These are phyloP conservation scores for Pocillopora verrucosa DNA, from an alignment of 64 coral and sea anemone species.

Conservation along the genomic window DNA sequence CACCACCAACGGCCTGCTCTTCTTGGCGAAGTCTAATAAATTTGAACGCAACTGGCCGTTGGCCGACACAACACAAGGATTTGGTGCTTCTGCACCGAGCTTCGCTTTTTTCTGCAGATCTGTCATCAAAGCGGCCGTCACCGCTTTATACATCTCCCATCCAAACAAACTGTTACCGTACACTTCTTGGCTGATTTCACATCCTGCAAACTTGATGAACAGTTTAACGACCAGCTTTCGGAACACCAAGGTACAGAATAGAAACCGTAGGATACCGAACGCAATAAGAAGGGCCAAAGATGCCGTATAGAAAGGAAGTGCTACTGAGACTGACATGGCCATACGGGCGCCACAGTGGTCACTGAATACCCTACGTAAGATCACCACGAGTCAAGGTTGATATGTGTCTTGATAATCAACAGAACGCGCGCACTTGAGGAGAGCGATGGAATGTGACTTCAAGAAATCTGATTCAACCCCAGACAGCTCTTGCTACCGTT, in stretches of 20 bases:
- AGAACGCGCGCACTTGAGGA: background rate
- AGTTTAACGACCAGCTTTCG: slow-evolving; percentile 35
- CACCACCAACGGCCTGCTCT: slow-evolving; percentile 53
- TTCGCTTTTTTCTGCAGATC: slow-evolving; percentile 63
- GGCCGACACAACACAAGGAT: slow-evolving; percentile 48
- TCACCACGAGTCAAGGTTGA: background rate
- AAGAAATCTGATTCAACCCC: slow-evolving; percentile 16
- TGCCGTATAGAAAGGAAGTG: slow-evolving; percentile 46
- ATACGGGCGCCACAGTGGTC: background rate
- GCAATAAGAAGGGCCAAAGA: slow-evolving; percentile 33
- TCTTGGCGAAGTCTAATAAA: slow-evolving; percentile 58
- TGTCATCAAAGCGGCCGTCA: slow-evolving; percentile 19
- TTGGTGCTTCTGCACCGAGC: slow-evolving; percentile 34
- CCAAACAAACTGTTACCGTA: slow-evolving; percentile 75
- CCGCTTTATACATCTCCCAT: slow-evolving; percentile 68
- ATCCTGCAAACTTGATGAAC: slow-evolving; percentile 49
- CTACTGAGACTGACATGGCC: slow-evolving; percentile 20
- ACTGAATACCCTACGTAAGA: background rate
- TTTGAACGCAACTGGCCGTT: slow-evolving; percentile 45
- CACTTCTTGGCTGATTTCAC: slow-evolving; percentile 52
- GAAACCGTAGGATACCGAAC: slow-evolving; percentile 57
- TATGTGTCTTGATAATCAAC: background rate
- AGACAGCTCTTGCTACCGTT: background rate
- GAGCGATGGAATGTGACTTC: slow-evolving; percentile 8
- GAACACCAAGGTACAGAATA: slow-evolving; percentile 42